Conservation (phyloP, 30 jellyfish, hydroid and myxozoan genomes). For the Mastigias papua region DNA sequence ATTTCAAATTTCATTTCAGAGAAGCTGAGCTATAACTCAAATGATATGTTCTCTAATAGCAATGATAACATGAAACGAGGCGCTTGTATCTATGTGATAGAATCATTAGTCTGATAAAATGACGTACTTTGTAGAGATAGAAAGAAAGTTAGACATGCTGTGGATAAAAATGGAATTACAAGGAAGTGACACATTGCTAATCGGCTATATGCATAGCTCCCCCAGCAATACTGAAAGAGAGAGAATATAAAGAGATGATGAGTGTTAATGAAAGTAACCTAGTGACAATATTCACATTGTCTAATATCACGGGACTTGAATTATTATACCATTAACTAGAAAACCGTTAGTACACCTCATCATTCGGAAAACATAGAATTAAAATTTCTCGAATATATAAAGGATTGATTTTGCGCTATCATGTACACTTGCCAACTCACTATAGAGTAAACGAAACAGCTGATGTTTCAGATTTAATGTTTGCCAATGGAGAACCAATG, state of each 20-base stretch:
- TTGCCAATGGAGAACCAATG: conserved; percentile 5
- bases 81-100: not conserved
- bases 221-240: conserved; percentile 21
- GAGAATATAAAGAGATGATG: not conserved
- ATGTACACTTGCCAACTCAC: conserved; percentile 32
- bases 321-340: conserved; percentile 39
- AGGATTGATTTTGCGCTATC: conserved; percentile 5
- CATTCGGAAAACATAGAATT: conserved; percentile 20
- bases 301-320: conserved; percentile 32
- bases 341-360: conserved; percentile 21
- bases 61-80: not conserved
- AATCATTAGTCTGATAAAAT: not conserved
- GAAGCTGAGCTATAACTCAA: not conserved
- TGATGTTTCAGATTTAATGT: conserved; percentile 9
- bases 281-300: not conserved
- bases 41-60: not conserved
- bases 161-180: conserved; percentile 26
- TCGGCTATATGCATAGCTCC: conserved; percentile 29
- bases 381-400: conserved; percentile 24
- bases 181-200: conserved; percentile 13
- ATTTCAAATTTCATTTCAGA: too few species aligned
- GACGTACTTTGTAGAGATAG: not conserved
- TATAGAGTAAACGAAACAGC: conserved; percentile 19
- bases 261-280: not conserved
- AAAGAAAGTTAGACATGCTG: not conserved